A percentile compares a stretch with the other conserved stretches of the same genome.
phyloP scores from a whole-genome alignment of 2,888 invertebrate genomes.

The Anticlea derivata region DNA sequence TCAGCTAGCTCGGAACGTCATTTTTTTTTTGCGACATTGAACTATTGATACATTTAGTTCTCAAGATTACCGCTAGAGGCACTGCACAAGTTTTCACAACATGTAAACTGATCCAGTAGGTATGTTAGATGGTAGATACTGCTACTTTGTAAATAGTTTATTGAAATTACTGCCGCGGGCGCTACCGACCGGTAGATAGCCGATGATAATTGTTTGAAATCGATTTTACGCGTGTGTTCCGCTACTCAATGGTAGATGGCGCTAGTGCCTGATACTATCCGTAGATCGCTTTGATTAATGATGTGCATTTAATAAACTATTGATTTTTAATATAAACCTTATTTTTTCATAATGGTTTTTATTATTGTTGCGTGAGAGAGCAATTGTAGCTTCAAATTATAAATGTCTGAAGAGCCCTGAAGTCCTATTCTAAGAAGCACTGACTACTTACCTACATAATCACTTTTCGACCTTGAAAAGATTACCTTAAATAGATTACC shows the following conservation, averaged over 20 bases:
- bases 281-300: constrained; percentile 12
- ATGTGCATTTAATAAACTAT: background rate
- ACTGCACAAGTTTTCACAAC: constrained; percentile 16
- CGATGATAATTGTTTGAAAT: constrained; percentile 52
- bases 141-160: constrained; percentile 25
- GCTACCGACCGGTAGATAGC: constrained; percentile 19
- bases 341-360: too few relatives aligned
- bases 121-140: constrained; percentile 3
- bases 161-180: constrained; percentile 58
- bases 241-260: constrained; percentile 75
- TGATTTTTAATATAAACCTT: too few relatives aligned
- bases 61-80: constrained; percentile 20
- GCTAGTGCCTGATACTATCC: constrained; percentile 38
- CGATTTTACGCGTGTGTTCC: constrained; percentile 55
- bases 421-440: too few relatives aligned
- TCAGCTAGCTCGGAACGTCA: too few relatives aligned
- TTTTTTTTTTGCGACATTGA: too few relatives aligned
- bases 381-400: too few relatives aligned
- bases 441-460: too few relatives aligned
- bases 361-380: too few relatives aligned
- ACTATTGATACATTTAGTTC: constrained; percentile 11
- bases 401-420: too few relatives aligned
- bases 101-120: background rate
- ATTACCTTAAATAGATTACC: too few relatives aligned
- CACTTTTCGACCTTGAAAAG: too few relatives aligned